Percentiles rank a stretch among this genome's conserved stretches.
These are phyloP conservation scores for Drosophila rufa DNA, from an alignment of 1,140 invertebrate species.

Conservation along the genomic window DNA sequence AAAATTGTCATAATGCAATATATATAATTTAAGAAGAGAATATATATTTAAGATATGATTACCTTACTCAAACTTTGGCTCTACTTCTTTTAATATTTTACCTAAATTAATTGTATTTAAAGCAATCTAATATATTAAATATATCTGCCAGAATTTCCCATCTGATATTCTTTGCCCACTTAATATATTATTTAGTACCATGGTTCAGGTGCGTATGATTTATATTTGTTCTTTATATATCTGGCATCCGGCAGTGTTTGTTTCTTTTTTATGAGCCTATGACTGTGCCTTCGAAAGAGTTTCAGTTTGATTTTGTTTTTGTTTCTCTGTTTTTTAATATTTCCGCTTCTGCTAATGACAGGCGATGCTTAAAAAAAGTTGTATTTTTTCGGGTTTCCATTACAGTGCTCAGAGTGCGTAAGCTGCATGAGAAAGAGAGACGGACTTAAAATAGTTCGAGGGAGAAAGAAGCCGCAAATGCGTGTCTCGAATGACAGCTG, in stretches of 20 bases:
- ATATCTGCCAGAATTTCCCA: no score
- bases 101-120: no score
- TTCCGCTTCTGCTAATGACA: constrained; percentile 68
- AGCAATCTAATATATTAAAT: no score
- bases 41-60: no score
- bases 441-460: neutral
- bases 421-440: constrained; percentile 57
- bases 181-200: neutral
- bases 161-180: neutral
- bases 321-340: constrained; percentile 36
- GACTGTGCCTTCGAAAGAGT: constrained; percentile 20
- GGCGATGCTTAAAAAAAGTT: constrained; percentile 20
- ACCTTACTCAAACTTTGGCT: no score
- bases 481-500: constrained; percentile 74
- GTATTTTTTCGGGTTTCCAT: constrained; percentile 59
- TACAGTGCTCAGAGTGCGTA: constrained; percentile 69
- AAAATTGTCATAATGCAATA: no score
- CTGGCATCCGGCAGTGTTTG: constrained; percentile 1
- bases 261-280: constrained; percentile 8
- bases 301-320: constrained; percentile 25
- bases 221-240: constrained; percentile 37
- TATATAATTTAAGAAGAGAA: no score
- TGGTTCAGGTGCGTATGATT: constrained; percentile 52
- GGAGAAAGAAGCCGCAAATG: constrained; percentile 44
- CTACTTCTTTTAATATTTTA: no score